These are phyloP conservation scores for Brachystomella parvula DNA, from an alignment of 1,140 invertebrate species.

Conservation along the genomic window DNA sequence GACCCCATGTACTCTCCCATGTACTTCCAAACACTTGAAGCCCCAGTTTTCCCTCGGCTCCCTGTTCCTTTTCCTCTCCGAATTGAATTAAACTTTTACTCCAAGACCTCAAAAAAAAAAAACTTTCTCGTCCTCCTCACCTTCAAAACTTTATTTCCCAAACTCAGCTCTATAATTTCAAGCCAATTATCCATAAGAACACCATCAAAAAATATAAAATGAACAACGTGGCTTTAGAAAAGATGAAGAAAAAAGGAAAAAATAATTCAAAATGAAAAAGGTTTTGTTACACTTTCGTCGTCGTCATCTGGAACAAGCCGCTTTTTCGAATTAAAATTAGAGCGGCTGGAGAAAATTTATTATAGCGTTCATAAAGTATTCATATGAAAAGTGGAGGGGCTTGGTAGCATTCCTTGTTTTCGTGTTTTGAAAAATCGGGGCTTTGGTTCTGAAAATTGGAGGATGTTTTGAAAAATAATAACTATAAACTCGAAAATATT, in stretches of 20 bases:
- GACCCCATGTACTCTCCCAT: too few species aligned
- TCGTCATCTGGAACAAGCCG: neutral
- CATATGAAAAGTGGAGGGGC: too few species aligned
- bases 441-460: too few species aligned
- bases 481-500: neutral
- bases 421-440: too few species aligned
- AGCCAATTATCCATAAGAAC: conserved; percentile 34
- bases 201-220: neutral
- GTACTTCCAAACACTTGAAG: neutral
- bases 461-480: neutral
- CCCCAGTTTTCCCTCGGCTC: neutral
- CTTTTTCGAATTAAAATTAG: neutral
- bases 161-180: conserved; percentile 37
- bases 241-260: neutral
- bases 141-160: neutral
- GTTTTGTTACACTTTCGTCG: neutral
- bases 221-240: neutral
- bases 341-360: neutral
- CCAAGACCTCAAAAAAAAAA: conserved; percentile 13
- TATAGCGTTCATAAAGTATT: too few species aligned
- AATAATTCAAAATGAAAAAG: neutral
- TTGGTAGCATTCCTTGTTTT: too few species aligned
- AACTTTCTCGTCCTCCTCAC: conserved; percentile 19
- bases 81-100: conserved; percentile 29
- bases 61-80: conserved; percentile 30